Percentiles rank a stretch among this genome's conserved stretches.
phyloP scores from a whole-genome alignment of 2,888 invertebrate species.

The Papilio demoleus region DNA sequence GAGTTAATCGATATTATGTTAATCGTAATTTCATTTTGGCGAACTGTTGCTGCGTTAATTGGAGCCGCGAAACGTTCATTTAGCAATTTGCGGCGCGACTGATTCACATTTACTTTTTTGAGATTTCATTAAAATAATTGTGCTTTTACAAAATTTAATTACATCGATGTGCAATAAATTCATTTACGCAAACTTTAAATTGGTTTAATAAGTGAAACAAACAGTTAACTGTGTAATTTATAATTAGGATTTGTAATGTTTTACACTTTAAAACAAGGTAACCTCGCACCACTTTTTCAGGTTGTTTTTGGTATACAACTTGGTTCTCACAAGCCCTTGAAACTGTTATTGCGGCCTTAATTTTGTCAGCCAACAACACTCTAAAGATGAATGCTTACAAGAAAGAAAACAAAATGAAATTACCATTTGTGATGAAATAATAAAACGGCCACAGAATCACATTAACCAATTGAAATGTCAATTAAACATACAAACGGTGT shows the following conservation, averaged over 20 bases:
- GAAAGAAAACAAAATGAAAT: too few species aligned
- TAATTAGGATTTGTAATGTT: too few species aligned
- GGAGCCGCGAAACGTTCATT: conserved; percentile 44
- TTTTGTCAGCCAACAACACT: too few species aligned
- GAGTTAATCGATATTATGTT: conserved; percentile 53
- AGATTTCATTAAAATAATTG: conserved; percentile 19
- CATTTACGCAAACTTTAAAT: neutral
- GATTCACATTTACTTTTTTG: conserved; percentile 21
- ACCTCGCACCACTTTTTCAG: too few species aligned
- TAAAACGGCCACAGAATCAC: too few species aligned
- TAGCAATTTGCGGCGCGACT: conserved; percentile 15
- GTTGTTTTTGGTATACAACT: too few species aligned
- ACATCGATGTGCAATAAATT: neutral
- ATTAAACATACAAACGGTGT: neutral
- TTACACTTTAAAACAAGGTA: too few species aligned
- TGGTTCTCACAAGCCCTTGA: too few species aligned
- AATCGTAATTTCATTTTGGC: conserved; percentile 57
- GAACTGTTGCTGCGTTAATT: conserved; percentile 48
- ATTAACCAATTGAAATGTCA: neutral
- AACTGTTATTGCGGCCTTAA: too few species aligned
- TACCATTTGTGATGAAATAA: too few species aligned
- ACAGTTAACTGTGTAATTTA: too few species aligned
- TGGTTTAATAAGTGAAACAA: neutral
- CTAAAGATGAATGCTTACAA: too few species aligned
- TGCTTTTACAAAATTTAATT: conserved; percentile 9